Base-by-base conservation (phyloP, 2,797 vertebrate genomes). In the Sparus aurata region DNA sequence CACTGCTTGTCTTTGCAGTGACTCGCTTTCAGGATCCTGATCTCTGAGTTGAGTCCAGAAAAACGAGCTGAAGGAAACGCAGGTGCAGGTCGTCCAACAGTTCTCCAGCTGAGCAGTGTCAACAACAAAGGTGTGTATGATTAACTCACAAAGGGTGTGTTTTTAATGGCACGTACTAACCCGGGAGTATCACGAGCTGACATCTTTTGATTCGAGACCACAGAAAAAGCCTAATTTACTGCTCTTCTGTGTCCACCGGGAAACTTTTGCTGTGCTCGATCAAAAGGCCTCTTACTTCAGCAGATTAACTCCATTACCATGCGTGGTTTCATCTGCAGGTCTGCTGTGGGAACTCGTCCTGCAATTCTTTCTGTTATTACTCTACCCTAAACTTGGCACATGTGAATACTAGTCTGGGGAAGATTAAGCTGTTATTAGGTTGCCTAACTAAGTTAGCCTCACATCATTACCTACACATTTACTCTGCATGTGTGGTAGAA, bases 161-260 rank as follows among this genome's bases (percentile, higher is more conserved):
- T 52, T 83, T 80, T 66, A 77, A 62, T 69, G 63, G 58, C 69
- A 73, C 22, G 41, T 15, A 65, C 27, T 49, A 57, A 71, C 63
- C 72, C 43, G 60, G 43, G 7, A 70, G 46, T 54, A 12, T 47
- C 69, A 47, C 52, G 50, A 57, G 54, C 25, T 77, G 80, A 77
- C 80, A 63, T 79, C 23, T 68, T 55, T 46, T 83, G 73, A 83
- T 79, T 54, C 53, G 50, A 81, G 64, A 22, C 77, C 70, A 73
- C 66, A 69, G 27, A 73, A 57, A 73, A 57, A 55, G 52, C 55
- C 46, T 73, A 23, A 63, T 74, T 80, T 80, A 61, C 77, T 88
- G 77, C 87, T 88, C 83, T 18, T 77, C 61, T 77, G 49, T 13
- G 57, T 85, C 82, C 78, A 76, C 49, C 58, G 54, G 53, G 62